Conservation (phyloP, 2,113 vertebrate genomes). For the Plectropomus leopardus region DNA sequence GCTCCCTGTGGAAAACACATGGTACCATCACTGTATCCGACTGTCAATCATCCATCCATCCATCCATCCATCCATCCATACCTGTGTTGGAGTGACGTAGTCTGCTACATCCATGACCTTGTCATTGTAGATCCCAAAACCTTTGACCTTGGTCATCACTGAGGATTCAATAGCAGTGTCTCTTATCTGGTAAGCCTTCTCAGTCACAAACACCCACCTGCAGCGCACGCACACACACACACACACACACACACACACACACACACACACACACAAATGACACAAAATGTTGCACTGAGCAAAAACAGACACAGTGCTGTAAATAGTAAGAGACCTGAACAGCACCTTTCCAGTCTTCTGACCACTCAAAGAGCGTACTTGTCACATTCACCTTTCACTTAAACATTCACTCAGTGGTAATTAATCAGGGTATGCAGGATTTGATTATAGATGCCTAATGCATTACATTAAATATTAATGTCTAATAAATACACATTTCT, state of each 20-base stretch:
- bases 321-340: too few species aligned
- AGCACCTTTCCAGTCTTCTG: too few species aligned
- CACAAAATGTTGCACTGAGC: too few species aligned
- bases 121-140: constrained; percentile 90
- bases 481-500: not conserved
- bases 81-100: constrained; percentile 93
- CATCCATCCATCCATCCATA: constrained; percentile 49
- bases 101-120: constrained; percentile 94
- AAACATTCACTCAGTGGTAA: too few species aligned
- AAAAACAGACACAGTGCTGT: not conserved
- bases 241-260: constrained; percentile 18
- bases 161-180: constrained; percentile 94
- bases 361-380: too few species aligned
- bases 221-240: constrained; percentile 15
- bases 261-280: constrained; percentile 12
- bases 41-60: not conserved
- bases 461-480: not conserved
- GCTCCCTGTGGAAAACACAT: constrained; percentile 86
- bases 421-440: not conserved
- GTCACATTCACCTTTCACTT: too few species aligned
- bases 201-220: constrained; percentile 95
- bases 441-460: not conserved
- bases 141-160: constrained; percentile 96
- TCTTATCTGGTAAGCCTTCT: constrained; percentile 94
- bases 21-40: not conserved